phyloP scores from a whole-genome alignment of 2,113 vertebrate genomes.

The Phaethornis superciliosus region DNA sequence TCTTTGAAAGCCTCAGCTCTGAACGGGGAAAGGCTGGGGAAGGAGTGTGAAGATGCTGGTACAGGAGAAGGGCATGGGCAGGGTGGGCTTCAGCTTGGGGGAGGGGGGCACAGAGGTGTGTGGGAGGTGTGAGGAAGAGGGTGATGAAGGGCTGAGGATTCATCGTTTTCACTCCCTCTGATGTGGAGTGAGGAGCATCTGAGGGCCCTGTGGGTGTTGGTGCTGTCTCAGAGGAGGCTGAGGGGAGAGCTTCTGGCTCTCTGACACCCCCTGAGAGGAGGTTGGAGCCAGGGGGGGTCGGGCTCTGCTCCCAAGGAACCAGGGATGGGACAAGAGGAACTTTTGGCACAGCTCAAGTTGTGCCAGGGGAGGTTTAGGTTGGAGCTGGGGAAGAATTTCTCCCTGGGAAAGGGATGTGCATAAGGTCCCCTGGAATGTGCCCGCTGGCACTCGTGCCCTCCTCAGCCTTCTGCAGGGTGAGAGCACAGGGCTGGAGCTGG shows the following conservation, averaged over 20 bases:
- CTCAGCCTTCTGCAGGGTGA: accelerated
- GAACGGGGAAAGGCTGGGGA: conserved; percentile 34
- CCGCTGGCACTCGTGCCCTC: accelerated
- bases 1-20: conserved; percentile 53
- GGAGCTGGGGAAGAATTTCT: too few relatives aligned
- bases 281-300: too few relatives aligned
- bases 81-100: background rate
- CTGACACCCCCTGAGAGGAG: too few relatives aligned
- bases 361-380: too few relatives aligned
- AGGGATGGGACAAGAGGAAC: too few relatives aligned
- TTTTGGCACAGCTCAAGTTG: too few relatives aligned
- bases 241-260: too few relatives aligned
- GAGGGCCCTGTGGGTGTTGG: too few relatives aligned
- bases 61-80: background rate
- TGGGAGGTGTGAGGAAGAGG: background rate
- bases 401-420: background rate
- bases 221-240: too few relatives aligned
- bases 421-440: background rate
- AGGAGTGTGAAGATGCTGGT: background rate
- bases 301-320: too few relatives aligned
- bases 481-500: background rate
- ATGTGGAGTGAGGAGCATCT: background rate
- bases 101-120: background rate
- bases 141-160: background rate
- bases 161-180: background rate